Evolutionary conservation across 1,140 invertebrate species (phyloP).

Genomic region (Heliconius nattereri): DNA sequence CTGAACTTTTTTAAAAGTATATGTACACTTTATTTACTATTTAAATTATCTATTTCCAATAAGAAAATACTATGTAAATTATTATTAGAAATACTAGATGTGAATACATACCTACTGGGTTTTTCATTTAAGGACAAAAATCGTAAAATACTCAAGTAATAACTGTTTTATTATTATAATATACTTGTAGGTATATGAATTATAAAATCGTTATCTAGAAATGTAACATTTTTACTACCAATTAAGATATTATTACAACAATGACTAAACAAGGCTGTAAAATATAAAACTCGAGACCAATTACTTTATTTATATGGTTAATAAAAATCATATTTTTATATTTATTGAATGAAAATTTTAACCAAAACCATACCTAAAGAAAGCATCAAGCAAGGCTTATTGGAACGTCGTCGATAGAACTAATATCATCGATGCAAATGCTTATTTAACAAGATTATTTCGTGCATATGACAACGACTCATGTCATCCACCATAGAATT

Average conservation of each 20-base stretch:
- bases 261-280: slow-evolving; percentile 10
- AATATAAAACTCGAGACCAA: not conserved
- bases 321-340: not conserved
- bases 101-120: not conserved
- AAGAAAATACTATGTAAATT: not conserved
- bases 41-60: not conserved
- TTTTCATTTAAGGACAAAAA: not conserved
- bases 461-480: not conserved
- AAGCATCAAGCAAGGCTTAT: not conserved
- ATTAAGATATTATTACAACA: slow-evolving; percentile 17
- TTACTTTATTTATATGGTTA: not conserved
- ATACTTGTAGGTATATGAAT: not conserved
- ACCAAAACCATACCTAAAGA: not conserved
- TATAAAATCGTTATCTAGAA: not conserved
- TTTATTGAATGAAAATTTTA: not conserved
- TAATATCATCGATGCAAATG: not conserved
- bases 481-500: slow-evolving; percentile 1
- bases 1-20: no score
- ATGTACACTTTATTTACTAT: not conserved
- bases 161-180: not conserved
- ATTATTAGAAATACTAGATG: not conserved
- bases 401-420: no score
- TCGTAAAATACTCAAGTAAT: not conserved
- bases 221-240: slow-evolving; percentile 16
- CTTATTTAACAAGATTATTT: slow-evolving; percentile 8